These are phyloP conservation scores for Plecturocebus donacophilus DNA, from an alignment of 2,113 vertebrate species.

Conservation along the genomic window DNA sequence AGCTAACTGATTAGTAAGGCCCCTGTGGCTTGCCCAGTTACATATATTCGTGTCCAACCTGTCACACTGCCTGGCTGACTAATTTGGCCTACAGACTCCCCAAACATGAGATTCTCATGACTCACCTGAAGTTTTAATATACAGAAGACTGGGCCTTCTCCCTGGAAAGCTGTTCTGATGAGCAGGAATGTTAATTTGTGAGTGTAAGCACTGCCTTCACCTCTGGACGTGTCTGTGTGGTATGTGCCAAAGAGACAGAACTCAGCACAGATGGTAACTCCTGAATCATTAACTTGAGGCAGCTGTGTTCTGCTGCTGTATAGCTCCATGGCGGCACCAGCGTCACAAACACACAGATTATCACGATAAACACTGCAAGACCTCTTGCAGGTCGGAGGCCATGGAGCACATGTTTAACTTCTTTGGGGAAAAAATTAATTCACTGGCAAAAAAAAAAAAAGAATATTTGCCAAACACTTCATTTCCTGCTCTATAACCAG, in stretches of 20 bases:
- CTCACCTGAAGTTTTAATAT: slow-evolving; percentile 41
- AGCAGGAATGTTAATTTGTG: neutral
- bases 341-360: neutral
- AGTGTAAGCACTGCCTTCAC: neutral
- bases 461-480: slow-evolving; percentile 61
- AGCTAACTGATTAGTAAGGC: slow-evolving; percentile 29
- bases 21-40: neutral
- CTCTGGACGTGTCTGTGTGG: neutral
- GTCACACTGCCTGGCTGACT: slow-evolving; percentile 52
- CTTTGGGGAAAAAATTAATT: slow-evolving; percentile 16
- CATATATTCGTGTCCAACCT: neutral
- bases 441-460: neutral
- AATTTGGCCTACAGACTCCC: neutral
- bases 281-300: neutral
- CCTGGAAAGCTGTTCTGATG: neutral
- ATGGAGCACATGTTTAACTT: slow-evolving; percentile 61
- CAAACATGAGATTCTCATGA: slow-evolving; percentile 42
- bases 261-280: neutral
- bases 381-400: slow-evolving; percentile 61
- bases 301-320: neutral
- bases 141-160: neutral
- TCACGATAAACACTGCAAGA: neutral
- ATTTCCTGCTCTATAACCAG: slow-evolving; percentile 70
- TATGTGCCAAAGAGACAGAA: neutral
- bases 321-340: neutral